These are phyloP conservation scores for Apostichopus japonicus DNA, from an alignment of 35 echinoderm and acorn worm species.

Conservation along the genomic window DNA sequence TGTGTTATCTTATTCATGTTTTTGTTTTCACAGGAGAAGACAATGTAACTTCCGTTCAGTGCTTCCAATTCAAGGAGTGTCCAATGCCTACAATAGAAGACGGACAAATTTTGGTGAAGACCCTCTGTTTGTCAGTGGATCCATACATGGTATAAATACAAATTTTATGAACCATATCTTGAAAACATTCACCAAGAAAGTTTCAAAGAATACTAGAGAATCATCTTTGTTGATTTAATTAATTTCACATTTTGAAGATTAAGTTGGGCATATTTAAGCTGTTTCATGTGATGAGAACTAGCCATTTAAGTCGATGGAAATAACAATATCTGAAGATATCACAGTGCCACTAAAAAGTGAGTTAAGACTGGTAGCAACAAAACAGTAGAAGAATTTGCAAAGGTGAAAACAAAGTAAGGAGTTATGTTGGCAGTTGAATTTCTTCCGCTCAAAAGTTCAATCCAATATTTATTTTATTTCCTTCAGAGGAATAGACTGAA, in stretches of 20 bases:
- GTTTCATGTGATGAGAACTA: too few species aligned
- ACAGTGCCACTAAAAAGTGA: too few species aligned
- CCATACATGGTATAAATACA: constrained; percentile 84
- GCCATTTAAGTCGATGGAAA: too few species aligned
- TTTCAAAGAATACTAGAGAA: not conserved
- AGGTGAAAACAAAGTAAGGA: not conserved
- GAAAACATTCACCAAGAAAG: not conserved
- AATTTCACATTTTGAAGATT: too few species aligned
- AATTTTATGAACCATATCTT: not conserved
- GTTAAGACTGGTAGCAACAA: too few species aligned
- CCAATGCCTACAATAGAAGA: constrained; percentile 70
- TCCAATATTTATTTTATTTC: not conserved
- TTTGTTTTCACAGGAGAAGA: constrained; percentile 37
- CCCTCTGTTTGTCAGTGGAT: constrained; percentile 86
- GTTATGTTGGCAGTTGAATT: too few species aligned
- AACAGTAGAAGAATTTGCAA: too few species aligned
- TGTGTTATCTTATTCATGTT: not conserved
- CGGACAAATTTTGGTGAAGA: constrained; percentile 87
- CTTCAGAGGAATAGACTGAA: constrained; percentile 85
- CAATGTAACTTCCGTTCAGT: constrained; percentile 8
- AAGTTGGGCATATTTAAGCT: too few species aligned
- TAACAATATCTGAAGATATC: too few species aligned
- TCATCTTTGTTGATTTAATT: too few species aligned
- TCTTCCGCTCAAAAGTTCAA: too few species aligned
- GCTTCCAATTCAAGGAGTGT: constrained; percentile 71